A percentile compares a stretch with the other conserved stretches of the same genome.
Conservation (phyloP, 1,140 invertebrate species). For the Mylabris phalerata region DNA sequence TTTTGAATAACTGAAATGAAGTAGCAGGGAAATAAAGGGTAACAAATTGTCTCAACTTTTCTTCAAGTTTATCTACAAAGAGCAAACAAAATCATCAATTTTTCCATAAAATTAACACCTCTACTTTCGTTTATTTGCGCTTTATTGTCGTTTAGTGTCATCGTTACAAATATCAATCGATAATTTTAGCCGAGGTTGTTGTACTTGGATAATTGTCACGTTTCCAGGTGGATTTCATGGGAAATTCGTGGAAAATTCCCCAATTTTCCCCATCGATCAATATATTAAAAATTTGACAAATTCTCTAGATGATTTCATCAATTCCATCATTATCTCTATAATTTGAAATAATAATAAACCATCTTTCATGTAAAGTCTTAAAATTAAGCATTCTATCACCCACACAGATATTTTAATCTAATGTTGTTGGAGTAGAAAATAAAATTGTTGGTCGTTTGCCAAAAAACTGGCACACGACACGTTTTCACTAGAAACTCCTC, state of each 20-base stretch:
- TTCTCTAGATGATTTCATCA: background rate
- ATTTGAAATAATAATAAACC: slow-evolving; percentile 3
- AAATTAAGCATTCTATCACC: slow-evolving; percentile 15
- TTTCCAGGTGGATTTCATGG: slow-evolving; percentile 1
- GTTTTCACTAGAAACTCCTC: background rate
- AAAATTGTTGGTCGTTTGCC: slow-evolving; percentile 13
- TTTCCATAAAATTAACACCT: too few relatives aligned
- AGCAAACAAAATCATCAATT: too few relatives aligned
- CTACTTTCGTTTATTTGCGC: too few relatives aligned
- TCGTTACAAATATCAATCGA: background rate
- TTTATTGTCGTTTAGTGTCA: too few relatives aligned
- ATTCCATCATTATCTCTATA: background rate
- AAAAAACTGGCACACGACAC: slow-evolving; percentile 21
- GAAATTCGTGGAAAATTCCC: background rate
- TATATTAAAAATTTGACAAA: slow-evolving; percentile 1
- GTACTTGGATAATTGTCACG: slow-evolving; percentile 9
- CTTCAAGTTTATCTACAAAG: too few relatives aligned
- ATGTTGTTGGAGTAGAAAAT: background rate
- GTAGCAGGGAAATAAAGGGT: too few relatives aligned
- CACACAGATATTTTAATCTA: slow-evolving; percentile 24
- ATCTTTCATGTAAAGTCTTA: slow-evolving; percentile 15
- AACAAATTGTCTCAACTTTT: too few relatives aligned
- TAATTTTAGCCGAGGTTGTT: slow-evolving; percentile 9
- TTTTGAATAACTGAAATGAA: too few relatives aligned
- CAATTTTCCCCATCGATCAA: background rate